These are phyloP conservation scores for Drosophila lacteicornis DNA, from an alignment of 1,140 invertebrate species.

Conservation along the genomic window DNA sequence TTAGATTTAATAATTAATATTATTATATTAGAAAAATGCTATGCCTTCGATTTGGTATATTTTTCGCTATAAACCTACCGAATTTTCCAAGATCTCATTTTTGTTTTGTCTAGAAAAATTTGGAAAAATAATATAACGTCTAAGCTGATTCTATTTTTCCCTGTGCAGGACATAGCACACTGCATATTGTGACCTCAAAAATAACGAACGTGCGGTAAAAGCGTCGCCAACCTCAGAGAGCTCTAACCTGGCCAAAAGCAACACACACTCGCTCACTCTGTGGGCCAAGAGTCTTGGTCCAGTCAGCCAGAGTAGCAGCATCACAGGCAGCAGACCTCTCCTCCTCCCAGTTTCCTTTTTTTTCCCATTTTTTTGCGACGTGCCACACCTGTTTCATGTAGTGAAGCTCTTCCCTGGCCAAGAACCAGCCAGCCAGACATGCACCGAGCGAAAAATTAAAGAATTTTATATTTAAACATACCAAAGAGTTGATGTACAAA, in stretches of 20 bases:
- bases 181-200: slow-evolving; percentile 82
- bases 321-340: slow-evolving; percentile 49
- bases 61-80: too few species aligned
- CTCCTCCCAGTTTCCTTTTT: slow-evolving; percentile 59
- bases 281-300: slow-evolving; percentile 65
- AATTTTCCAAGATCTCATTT: too few species aligned
- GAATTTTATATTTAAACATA: not conserved
- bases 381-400: slow-evolving; percentile 84
- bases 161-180: slow-evolving; percentile 32
- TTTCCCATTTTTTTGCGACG: slow-evolving; percentile 53
- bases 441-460: slow-evolving; percentile 11
- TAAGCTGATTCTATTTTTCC: not conserved
- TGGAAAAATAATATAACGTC: too few species aligned
- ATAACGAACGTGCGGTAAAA: slow-evolving; percentile 84
- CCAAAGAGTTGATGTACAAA: not conserved
- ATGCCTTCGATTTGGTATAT: too few species aligned
- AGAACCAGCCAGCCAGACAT: slow-evolving; percentile 48
- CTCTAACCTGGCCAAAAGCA: slow-evolving; percentile 55
- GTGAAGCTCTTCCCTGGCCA: slow-evolving; percentile 56
- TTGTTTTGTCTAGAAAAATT: too few species aligned
- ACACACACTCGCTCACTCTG: slow-evolving; percentile 45
- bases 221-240: slow-evolving; percentile 74
- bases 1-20: too few species aligned
- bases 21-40: too few species aligned
- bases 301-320: slow-evolving; percentile 60